Evolutionary conservation across 2,888 invertebrate genomes (phyloP), one percentile per base, ranked within the genome.

Genomic region (Crepidodera aurea): DNA sequence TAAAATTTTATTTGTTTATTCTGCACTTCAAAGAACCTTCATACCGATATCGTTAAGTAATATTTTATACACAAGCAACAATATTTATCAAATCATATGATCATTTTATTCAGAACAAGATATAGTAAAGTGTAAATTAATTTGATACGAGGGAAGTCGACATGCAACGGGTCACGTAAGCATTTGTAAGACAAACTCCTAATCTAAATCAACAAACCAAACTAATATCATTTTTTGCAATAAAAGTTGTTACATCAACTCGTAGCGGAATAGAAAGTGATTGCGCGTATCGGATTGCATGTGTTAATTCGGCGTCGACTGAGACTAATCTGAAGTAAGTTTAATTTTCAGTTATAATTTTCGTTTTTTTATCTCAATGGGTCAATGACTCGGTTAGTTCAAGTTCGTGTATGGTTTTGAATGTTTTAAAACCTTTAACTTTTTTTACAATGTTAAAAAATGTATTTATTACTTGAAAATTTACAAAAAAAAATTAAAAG

Each of bases 131-230:
- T 29, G 29, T 13, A 34, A 12, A 34, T 13, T 34, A 34, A 34
- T 34, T 8, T 13, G 34, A 34, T 34, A 34, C 13, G 12, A 13
- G 13, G 34, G 12, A 34, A 34, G 12, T 29, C 10, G 25, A 72
- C 74, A 74, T 74, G 74, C 63, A 64, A 15, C 44, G 63, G 62
- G 75, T 75, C 75, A 75, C 75, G 75, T 75, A 75, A 71, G 67
- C 73, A 65, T 67, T 59, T 39, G 34, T 53, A 59, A 63, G 50
- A 63, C 58, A 58, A 64, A 34, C 37, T 44, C 50, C 46, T 53
- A 64, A 60, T 57, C 64, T 16, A 12, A 32, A 42, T 32, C 59
- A 27, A 56, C 42, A 3, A 34, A 53, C 48, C 48, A 58, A 54
- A 62, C 65, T 70, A 68, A 70, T 70, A 69, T 62, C 68, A 65